A percentile compares a stretch with the other conserved stretches of the same genome.
phyloP scores from a whole-genome alignment of 2,797 vertebrate species.

The Gambusia yucatana region DNA sequence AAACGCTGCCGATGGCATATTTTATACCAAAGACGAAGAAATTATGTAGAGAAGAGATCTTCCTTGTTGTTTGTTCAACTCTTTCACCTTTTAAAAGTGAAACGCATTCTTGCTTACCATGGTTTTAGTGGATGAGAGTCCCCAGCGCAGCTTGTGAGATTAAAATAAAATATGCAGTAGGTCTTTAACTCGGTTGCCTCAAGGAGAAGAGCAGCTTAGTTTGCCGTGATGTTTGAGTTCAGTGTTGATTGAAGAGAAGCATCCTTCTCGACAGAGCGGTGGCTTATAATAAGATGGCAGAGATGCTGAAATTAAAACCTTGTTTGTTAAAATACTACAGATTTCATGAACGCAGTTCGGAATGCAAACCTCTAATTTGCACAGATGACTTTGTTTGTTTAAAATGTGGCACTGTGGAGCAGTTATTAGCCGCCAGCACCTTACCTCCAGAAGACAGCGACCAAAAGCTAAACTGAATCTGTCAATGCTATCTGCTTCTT shows the following conservation, averaged over 20 bases:
- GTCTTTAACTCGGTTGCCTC: constrained; percentile 58
- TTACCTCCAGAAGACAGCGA: not conserved
- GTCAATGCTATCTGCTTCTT: not conserved
- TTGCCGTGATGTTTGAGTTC: constrained; percentile 29
- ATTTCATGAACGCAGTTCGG: constrained; percentile 1
- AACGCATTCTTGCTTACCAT: constrained; percentile 57
- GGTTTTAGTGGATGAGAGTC: constrained; percentile 55
- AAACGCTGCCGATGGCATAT: constrained; percentile 96
- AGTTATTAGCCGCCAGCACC: not conserved
- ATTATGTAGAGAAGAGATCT: constrained; percentile 88
- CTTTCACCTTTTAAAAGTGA: constrained; percentile 45
- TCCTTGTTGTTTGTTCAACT: constrained; percentile 64
- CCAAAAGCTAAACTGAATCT: not conserved
- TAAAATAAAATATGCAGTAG: constrained; percentile 70
- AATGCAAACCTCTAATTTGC: not conserved
- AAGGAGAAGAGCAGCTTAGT: constrained; percentile 32
- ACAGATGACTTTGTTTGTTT: not conserved
- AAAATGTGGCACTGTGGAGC: not conserved
- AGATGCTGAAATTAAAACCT: not conserved
- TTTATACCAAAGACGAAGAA: constrained; percentile 99
- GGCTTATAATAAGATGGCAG: not conserved
- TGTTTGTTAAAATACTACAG: not conserved
- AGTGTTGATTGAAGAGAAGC: constrained; percentile 9
- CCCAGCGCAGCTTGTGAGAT: constrained; percentile 36
- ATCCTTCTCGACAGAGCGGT: constrained; percentile 13